Base-by-base conservation (phyloP, 2,113 vertebrate species). In the Dromaius novaehollandiae region DNA sequence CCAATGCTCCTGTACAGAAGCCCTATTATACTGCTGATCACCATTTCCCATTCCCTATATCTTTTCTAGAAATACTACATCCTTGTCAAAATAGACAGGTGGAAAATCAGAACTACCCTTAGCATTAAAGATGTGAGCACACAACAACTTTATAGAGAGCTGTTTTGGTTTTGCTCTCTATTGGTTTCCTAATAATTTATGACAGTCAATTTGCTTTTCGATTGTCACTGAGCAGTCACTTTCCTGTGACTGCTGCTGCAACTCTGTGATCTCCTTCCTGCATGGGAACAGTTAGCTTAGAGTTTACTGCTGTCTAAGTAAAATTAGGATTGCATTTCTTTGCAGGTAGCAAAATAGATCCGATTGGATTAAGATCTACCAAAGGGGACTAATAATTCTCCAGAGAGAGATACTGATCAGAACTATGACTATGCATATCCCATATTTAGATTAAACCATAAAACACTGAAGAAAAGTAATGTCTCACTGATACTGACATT, bases 1-100 rank as follows among this genome's bases (percentile, higher is more conserved):
- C 10, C 11, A 20, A 38, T 65, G 63, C 13, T n/a, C 25, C 24
- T 19, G 36, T 32, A 50, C 18, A 44, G n/a, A 69, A 58, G 48
- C 61, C 0, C 0, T 40, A n/a, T 11, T 4, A 1, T 18, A 56
- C 34, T 40, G 32, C 7, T 79, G 73, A 30, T 38, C n/a, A 22
- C 44, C 2, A 5, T 7, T 32, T 50, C 58, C 58, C 40, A 6
- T 38, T 50, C 25, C 18, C n/a, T 73, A 15, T 18, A 25, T 24
- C 24, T 74, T 34, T 25, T 30, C 90, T 36, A 42, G 38, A 44
- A 42, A 46, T 42, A 61, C 25, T 46, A 25, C 15, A 13, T n/a
- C 17, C 38, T 30, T 42, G 30, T 26, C 77, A 50, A 86, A 82
- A 65, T 0, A 70, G 36, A 42, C 6, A 44, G 4, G 34, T 48